Conservation (phyloP, 2,888 invertebrate species). For the Plutella xylostella region DNA sequence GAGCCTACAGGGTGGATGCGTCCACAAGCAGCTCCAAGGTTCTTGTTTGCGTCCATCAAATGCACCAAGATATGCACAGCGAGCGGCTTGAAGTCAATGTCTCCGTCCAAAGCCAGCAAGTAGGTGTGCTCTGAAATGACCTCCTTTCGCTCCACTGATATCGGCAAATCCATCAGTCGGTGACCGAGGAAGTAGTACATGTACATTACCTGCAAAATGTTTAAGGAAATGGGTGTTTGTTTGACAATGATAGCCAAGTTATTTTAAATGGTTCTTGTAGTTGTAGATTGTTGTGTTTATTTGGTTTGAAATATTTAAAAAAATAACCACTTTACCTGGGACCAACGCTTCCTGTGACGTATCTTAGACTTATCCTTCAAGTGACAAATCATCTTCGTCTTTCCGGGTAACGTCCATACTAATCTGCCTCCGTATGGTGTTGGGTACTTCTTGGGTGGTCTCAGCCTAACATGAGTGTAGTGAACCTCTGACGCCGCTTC, state of each 20-base stretch:
- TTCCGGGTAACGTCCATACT: conserved; percentile 86
- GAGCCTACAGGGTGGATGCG: conserved; percentile 90
- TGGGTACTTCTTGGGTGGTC: conserved; percentile 79
- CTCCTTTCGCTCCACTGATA: conserved; percentile 71
- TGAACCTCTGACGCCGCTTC: conserved; percentile 81
- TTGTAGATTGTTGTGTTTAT: no score
- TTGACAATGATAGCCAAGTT: no score
- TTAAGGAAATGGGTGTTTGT: conserved; percentile 1
- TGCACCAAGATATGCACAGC: conserved; percentile 85
- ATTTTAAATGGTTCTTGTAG: no score
- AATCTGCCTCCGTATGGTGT: conserved; percentile 91
- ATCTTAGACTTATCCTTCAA: conserved; percentile 91
- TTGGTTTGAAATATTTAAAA: no score
- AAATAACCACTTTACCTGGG: no score
- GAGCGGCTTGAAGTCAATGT: conserved; percentile 87
- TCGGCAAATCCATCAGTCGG: conserved; percentile 77
- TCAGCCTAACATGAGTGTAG: conserved; percentile 70
- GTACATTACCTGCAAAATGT: conserved; percentile 91
- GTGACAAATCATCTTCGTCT: conserved; percentile 86
- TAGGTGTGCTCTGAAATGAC: conserved; percentile 85
- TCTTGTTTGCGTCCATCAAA: conserved; percentile 86
- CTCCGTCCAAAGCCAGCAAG: conserved; percentile 87
- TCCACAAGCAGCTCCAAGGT: conserved; percentile 89
- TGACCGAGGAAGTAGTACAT: conserved; percentile 92
- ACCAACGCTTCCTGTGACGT: conserved; percentile 92